Conservation (phyloP, 2,113 vertebrate genomes). For the Onychorhynchus coronatus region DNA sequence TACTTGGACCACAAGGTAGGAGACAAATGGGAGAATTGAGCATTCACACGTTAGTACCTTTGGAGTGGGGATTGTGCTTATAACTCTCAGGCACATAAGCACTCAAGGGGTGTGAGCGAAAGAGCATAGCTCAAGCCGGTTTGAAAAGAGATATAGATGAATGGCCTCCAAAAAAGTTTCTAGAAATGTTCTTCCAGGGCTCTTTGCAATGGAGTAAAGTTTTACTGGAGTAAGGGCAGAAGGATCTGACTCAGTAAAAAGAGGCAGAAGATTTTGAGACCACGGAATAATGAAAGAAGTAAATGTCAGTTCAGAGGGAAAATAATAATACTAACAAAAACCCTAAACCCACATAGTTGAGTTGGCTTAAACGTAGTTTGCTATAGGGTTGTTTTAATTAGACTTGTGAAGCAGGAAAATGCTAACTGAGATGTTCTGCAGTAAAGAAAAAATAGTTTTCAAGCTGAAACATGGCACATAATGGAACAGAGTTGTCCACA, state of each 20-base stretch:
- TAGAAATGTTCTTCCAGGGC: background rate
- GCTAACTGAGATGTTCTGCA: background rate
- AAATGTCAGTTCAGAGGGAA: background rate
- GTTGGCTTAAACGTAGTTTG: background rate
- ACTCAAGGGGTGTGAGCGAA: background rate
- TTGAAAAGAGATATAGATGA: background rate
- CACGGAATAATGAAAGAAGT: background rate
- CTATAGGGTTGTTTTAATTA: slow-evolving; percentile 33
- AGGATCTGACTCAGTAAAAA: background rate
- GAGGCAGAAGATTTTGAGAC: background rate
- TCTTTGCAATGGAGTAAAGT: background rate
- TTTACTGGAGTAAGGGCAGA: background rate
- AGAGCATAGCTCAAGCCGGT: background rate
- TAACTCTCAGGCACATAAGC: background rate
- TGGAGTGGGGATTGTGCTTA: background rate
- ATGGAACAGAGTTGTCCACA: slow-evolving; percentile 22
- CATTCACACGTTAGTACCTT: background rate
- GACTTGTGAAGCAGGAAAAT: background rate
- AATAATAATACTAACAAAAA: background rate
- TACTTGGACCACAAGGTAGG: background rate
- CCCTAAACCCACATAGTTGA: background rate
- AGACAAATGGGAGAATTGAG: background rate
- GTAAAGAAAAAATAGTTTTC: background rate
- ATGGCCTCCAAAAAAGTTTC: background rate
- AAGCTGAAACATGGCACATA: slow-evolving; percentile 13